Evolutionary conservation across 2,113 vertebrate species (phyloP).

Genomic region (Octodon degus): DNA sequence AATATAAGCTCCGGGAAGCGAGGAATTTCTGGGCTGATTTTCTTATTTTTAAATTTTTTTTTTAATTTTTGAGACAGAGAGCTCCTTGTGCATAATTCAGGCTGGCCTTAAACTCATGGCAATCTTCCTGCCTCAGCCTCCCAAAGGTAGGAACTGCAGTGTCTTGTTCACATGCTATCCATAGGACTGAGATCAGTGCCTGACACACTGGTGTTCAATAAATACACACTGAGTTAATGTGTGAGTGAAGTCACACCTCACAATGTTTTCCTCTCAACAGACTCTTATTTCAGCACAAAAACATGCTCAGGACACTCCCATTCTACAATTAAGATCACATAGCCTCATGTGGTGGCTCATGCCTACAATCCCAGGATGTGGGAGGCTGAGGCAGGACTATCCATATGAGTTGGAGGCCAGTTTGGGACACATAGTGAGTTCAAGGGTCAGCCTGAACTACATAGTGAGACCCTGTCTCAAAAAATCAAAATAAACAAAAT

Average conservation of each 20-base stretch:
- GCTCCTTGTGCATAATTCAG: neutral
- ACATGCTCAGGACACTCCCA: neutral
- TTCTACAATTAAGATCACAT: constrained; percentile 31
- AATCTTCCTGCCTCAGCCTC: neutral
- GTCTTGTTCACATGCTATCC: constrained; percentile 2
- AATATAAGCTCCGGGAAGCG: neutral
- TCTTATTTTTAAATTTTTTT: neutral
- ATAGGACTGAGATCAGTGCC: neutral
- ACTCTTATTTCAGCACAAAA: constrained; percentile 45
- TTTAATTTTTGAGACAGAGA: neutral
- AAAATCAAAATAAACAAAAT: neutral
- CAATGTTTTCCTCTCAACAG: neutral
- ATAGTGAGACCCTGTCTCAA: neutral
- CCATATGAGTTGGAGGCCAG: neutral
- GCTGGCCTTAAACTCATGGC: neutral
- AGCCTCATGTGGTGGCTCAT: neutral
- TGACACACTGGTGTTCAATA: neutral
- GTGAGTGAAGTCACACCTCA: neutral
- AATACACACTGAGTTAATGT: neutral
- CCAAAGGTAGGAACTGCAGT: neutral
- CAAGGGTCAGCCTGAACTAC: neutral
- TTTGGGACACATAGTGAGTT: neutral
- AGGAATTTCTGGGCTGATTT: neutral
- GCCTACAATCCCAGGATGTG: neutral
- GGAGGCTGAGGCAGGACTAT: neutral